These are phyloP conservation scores for Acrocephalus arundinaceus DNA, from an alignment of 2,113 vertebrate species.

Conservation along the genomic window DNA sequence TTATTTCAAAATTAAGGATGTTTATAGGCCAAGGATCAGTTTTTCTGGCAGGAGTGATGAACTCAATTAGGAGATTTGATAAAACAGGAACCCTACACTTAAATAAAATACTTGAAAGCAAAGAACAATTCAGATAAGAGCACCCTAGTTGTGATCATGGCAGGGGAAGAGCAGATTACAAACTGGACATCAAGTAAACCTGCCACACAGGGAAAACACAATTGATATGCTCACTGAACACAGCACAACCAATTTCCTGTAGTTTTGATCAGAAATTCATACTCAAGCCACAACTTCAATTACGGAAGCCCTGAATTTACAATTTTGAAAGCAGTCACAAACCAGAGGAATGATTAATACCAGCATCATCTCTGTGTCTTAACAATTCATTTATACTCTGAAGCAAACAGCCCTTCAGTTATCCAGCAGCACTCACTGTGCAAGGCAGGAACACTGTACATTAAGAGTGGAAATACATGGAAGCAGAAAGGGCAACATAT, in stretches of 20 bases:
- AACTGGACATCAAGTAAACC: not conserved
- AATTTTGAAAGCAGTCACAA: not conserved
- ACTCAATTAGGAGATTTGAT: not conserved
- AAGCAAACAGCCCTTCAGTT: not conserved
- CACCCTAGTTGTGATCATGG: not conserved
- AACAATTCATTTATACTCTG: not conserved
- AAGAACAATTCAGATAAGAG: not conserved
- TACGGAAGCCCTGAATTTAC: not conserved
- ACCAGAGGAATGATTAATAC: not conserved
- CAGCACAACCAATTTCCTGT: not conserved
- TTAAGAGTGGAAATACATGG: rapidly evolving
- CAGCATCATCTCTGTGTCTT: not conserved
- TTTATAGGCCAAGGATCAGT: slow-evolving; percentile 7
- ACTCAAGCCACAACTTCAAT: not conserved
- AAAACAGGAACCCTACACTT: slow-evolving; percentile 9
- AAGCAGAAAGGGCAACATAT: not conserved
- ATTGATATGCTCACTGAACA: not conserved
- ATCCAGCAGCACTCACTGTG: not conserved
- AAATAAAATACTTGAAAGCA: slow-evolving; percentile 26
- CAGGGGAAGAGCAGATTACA: not conserved
- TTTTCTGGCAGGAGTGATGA: not conserved
- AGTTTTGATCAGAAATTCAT: not conserved
- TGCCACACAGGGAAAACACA: not conserved
- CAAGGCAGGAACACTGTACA: not conserved
- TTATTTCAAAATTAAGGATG: not conserved